phyloP scores from a whole-genome alignment of 1,140 invertebrate species.

The Brachionus sp. region DNA sequence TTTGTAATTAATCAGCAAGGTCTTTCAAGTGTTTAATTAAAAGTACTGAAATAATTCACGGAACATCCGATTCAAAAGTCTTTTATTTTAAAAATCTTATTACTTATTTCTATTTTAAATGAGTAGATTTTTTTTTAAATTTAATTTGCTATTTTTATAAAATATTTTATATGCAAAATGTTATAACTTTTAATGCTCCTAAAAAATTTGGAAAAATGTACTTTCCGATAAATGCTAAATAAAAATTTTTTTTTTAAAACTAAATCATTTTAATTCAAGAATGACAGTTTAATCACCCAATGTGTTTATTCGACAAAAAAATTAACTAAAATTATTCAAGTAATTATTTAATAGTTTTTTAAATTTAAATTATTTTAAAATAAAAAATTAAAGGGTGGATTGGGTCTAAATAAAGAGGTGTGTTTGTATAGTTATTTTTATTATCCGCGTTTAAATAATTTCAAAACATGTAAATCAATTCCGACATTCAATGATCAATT shows the following conservation, averaged over 20 bases:
- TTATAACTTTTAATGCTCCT: too few relatives aligned
- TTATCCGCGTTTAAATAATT: constrained; percentile 38
- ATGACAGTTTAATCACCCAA: constrained; percentile 37
- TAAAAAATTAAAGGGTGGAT: constrained; percentile 16
- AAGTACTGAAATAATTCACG: too few relatives aligned
- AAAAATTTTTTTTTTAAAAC: background rate
- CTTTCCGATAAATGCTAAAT: background rate
- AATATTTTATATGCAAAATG: too few relatives aligned
- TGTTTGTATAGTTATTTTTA: constrained; percentile 29
- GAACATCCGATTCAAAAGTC: too few relatives aligned
- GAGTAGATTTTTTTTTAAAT: too few relatives aligned
- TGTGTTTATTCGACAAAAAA: constrained; percentile 33
- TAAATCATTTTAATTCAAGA: background rate
- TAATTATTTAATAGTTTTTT: background rate
- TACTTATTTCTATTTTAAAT: too few relatives aligned
- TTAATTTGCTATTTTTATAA: too few relatives aligned
- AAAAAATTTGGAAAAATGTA: too few relatives aligned
- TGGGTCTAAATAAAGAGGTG: background rate
- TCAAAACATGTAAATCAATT: constrained; percentile 38
- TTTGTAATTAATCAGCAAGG: too few relatives aligned
- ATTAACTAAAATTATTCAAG: background rate
- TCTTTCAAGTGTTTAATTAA: too few relatives aligned
- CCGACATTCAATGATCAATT: constrained; percentile 13
- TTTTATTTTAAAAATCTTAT: too few relatives aligned
- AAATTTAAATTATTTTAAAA: background rate